Conservation (phyloP, 2,888 invertebrate genomes). For the Rhagophthalmus giganteus region DNA sequence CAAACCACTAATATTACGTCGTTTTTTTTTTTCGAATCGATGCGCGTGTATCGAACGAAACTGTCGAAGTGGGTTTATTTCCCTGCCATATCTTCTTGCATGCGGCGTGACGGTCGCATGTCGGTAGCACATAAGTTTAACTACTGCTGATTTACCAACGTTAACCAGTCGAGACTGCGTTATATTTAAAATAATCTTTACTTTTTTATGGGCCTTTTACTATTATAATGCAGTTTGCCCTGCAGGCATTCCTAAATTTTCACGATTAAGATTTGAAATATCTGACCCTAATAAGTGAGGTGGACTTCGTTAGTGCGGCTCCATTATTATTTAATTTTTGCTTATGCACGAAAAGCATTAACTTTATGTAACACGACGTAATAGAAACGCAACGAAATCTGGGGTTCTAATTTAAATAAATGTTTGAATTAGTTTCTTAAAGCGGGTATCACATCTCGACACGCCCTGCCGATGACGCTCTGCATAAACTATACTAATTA, state of each 20-base stretch:
- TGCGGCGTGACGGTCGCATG: slow-evolving; percentile 36
- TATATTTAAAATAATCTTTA: slow-evolving; percentile 50
- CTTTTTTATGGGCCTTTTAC: slow-evolving; percentile 18
- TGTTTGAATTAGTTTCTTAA: slow-evolving; percentile 39
- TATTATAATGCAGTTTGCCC: too few species aligned
- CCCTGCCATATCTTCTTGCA: slow-evolving; percentile 39
- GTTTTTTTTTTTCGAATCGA: slow-evolving; percentile 1
- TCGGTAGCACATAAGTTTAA: slow-evolving; percentile 37
- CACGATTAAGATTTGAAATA: too few species aligned
- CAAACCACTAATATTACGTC: slow-evolving; percentile 5
- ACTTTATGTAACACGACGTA: too few species aligned
- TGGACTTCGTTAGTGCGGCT: too few species aligned
- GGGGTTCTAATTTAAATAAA: slow-evolving; percentile 40
- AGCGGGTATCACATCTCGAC: slow-evolving; percentile 39
- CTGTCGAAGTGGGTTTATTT: slow-evolving; percentile 42
- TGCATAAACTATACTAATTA: slow-evolving; percentile 38
- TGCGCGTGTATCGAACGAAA: slow-evolving; percentile 24
- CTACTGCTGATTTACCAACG: slow-evolving; percentile 40
- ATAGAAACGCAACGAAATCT: too few species aligned
- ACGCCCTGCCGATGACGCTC: slow-evolving; percentile 37
- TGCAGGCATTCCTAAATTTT: too few species aligned
- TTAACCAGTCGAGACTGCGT: slow-evolving; percentile 46
- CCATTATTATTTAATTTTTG: too few species aligned
- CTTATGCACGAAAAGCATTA: too few species aligned
- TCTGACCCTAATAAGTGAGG: too few species aligned